These are phyloP conservation scores for Sinhomidia bicolor DNA, from an alignment of 2,888 invertebrate genomes.

Conservation along the genomic window DNA sequence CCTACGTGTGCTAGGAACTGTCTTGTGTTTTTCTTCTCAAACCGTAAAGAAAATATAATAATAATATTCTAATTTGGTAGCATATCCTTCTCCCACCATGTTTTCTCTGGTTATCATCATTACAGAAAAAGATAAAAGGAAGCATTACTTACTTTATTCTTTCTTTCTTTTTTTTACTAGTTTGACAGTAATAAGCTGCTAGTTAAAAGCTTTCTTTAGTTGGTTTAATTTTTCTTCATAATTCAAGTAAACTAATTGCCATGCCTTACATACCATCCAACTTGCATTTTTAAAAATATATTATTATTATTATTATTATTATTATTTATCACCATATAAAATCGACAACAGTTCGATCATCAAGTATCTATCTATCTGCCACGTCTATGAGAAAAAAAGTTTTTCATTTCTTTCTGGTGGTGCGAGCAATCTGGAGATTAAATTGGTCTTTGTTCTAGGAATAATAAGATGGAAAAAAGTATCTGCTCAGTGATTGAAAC, in stretches of 20 bases:
- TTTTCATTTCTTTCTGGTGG: conserved; percentile 25
- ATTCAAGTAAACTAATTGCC: conserved; percentile 57
- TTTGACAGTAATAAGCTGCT: conserved; percentile 65
- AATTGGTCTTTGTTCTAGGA: conserved; percentile 49
- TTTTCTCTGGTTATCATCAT: conserved; percentile 26
- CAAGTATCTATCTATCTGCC: not conserved
- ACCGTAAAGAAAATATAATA: too few species aligned
- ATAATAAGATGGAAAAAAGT: conserved; percentile 27
- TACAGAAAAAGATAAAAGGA: conserved; percentile 35
- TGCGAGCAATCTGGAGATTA: conserved; percentile 40
- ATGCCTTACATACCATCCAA: not conserved
- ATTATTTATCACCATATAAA: too few species aligned
- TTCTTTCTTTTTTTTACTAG: conserved; percentile 45
- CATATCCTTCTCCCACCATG: too few species aligned
- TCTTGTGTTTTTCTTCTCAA: too few species aligned
- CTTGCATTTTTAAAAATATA: not conserved
- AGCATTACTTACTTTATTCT: too few species aligned
- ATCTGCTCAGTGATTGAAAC: conserved; percentile 9
- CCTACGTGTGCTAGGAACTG: too few species aligned
- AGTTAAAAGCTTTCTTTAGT: conserved; percentile 56
- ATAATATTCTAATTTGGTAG: too few species aligned
- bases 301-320: too few species aligned
- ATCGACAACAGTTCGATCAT: conserved; percentile 23
- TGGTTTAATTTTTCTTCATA: conserved; percentile 62
- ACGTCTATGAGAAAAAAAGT: not conserved